Base-by-base conservation (phyloP, 1,140 invertebrate species). In the Hycleus cichorii region DNA sequence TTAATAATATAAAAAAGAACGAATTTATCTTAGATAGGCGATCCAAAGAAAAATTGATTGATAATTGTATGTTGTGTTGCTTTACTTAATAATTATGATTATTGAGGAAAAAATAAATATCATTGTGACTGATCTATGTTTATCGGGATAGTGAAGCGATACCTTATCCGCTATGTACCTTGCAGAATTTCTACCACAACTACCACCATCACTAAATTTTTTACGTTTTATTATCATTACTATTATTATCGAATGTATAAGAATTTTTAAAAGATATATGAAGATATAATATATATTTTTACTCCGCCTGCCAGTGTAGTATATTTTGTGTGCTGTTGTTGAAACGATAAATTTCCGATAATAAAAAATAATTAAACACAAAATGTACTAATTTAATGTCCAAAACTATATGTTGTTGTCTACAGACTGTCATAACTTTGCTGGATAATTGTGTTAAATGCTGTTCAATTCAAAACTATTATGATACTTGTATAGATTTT, bases 11-110 rank as follows among this genome's bases (percentile, higher is more conserved):
- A 69, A 68, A 65, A 73, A 71, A 69, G 65, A 73, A 70, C 72
- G 72, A 73, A 73, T 73, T 73, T 73, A 73, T 72, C 67, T 69
- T 73, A 73, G 72, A 71, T 73, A 73, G 70, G 72, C 59, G 32
- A 32, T 32, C 32, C 4, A 64, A 65, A 66, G 61, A 70, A 70
- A 65, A 65, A 65, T 42, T 55, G 60, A 62, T 69, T 66, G 60
- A 66, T 60, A 55, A 61, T 18, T 71, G 65, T 69, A 73, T 73
- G 72, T 73, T 73, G 72, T 73, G 70, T 73, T 73, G 72, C 72
- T 73, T 73, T 73, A 69, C 68, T 70, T 67, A 65, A 66, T 63
- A 63, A 64, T 59, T 32, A 32, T 12, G 18, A 18, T 32, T 32
- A 32, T 32, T 32, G 32, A 32, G 32, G 7, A 63, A 57, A n/a